Conservation (phyloP, 2,113 vertebrate genomes). For the Limnothrissa miodon region DNA sequence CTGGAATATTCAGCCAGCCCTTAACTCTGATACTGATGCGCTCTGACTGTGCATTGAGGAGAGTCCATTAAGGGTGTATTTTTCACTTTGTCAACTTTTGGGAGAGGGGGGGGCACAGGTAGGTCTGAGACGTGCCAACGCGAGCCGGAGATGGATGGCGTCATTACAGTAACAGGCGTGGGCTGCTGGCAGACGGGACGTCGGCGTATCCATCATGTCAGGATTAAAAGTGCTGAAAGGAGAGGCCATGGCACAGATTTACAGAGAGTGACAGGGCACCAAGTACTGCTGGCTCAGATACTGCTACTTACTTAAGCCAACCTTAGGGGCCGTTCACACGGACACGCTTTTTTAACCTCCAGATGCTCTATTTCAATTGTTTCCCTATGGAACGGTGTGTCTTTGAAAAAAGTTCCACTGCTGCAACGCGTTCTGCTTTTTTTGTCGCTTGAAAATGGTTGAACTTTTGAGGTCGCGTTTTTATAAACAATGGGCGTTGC, state of each 20-base stretch:
- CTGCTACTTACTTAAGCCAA: not conserved
- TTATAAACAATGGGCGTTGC: too few relatives aligned
- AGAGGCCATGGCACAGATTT: not conserved
- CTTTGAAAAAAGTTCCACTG: too few relatives aligned
- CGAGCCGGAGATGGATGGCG: not conserved
- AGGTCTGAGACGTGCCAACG: not conserved
- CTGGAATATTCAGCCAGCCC: not conserved
- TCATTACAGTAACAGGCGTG: conserved; percentile 1
- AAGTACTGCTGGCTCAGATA: not conserved
- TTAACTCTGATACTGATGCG: not conserved
- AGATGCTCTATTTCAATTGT: too few relatives aligned
- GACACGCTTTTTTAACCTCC: too few relatives aligned
- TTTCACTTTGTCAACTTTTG: conserved; percentile 18
- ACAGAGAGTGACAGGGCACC: not conserved
- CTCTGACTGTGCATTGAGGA: not conserved
- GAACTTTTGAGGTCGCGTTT: too few relatives aligned
- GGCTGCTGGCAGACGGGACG: not conserved
- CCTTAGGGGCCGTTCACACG: too few relatives aligned
- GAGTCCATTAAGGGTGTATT: conserved; percentile 13
- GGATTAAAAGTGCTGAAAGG: not conserved
- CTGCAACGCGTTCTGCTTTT: too few relatives aligned
- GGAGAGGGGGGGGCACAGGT: not conserved
- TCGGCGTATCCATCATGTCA: not conserved
- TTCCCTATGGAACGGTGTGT: too few relatives aligned
- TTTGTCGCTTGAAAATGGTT: too few relatives aligned